Percentiles rank a stretch among this genome's conserved stretches.
Evolutionary conservation across 2,113 vertebrate species (phyloP).

Genomic region (Leiothrix lutea): DNA sequence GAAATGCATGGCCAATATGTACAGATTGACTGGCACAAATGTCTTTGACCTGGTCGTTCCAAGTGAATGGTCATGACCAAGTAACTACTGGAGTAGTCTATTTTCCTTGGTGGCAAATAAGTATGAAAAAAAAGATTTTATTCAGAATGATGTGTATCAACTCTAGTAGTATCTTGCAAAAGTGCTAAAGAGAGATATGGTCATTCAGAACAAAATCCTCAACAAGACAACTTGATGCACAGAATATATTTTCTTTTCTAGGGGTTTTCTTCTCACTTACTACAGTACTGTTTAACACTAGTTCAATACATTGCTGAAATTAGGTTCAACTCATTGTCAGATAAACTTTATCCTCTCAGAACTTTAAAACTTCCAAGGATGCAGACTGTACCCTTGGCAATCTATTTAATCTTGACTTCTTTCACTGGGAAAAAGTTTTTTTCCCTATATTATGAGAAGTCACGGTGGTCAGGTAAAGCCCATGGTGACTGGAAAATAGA

Average conservation of each 20-base stretch:
- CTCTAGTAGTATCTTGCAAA: neutral
- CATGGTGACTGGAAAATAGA: neutral
- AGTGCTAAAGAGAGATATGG: neutral
- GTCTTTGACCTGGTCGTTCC: neutral
- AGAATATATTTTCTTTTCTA: neutral
- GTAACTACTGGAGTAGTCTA: neutral
- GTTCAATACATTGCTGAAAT: neutral
- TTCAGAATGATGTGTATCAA: neutral
- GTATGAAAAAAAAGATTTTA: neutral
- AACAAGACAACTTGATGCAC: fast-evolving
- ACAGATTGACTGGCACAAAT: neutral
- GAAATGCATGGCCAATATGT: neutral
- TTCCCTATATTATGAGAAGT: neutral
- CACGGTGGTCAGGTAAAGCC: neutral
- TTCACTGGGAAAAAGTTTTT: neutral
- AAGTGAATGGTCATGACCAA: neutral
- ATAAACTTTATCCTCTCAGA: neutral
- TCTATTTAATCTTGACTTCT: neutral
- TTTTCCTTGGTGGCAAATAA: neutral
- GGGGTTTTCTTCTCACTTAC: neutral
- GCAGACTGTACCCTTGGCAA: neutral
- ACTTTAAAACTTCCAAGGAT: neutral
- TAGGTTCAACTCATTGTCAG: neutral
- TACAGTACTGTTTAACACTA: neutral
- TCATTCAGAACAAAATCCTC: neutral